phyloP scores from a whole-genome alignment of 2,113 vertebrate species.

The Amazona vittata region DNA sequence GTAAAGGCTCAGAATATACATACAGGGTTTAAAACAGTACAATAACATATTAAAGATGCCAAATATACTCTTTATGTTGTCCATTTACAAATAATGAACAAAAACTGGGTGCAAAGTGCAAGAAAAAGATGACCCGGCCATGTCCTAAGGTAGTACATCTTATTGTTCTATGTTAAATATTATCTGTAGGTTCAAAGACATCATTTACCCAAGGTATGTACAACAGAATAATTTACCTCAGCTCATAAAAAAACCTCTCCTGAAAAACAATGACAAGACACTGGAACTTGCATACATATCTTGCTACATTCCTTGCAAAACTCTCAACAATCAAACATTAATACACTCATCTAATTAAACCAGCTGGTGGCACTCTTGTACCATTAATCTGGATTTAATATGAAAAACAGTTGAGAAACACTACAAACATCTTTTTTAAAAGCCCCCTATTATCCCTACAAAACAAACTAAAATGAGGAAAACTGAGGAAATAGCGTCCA shows the following conservation, averaged over 20 bases:
- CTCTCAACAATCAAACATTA: neutral
- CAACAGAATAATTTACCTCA: neutral
- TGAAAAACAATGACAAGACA: neutral
- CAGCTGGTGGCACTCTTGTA: conserved; percentile 62
- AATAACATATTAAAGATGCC: neutral
- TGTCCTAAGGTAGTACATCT: neutral
- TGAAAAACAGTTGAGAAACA: neutral
- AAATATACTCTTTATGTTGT: neutral
- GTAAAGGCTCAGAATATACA: neutral
- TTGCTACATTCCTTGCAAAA: neutral
- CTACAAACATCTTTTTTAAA: neutral
- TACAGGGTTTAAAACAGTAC: neutral
- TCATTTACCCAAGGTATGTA: neutral
- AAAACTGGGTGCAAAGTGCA: neutral
- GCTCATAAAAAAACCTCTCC: neutral
- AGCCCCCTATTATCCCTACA: neutral
- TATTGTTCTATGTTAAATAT: neutral
- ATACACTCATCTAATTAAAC: neutral
- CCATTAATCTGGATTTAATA: neutral
- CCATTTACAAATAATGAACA: neutral
- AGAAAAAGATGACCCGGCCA: neutral
- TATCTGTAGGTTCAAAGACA: neutral
- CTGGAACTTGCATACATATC: neutral
- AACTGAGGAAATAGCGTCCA: neutral
- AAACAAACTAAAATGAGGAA: neutral